Evolutionary conservation across 2,888 invertebrate species (phyloP), one percentile per base, ranked within the genome.

Genomic region (Aleiodes testaceus): DNA sequence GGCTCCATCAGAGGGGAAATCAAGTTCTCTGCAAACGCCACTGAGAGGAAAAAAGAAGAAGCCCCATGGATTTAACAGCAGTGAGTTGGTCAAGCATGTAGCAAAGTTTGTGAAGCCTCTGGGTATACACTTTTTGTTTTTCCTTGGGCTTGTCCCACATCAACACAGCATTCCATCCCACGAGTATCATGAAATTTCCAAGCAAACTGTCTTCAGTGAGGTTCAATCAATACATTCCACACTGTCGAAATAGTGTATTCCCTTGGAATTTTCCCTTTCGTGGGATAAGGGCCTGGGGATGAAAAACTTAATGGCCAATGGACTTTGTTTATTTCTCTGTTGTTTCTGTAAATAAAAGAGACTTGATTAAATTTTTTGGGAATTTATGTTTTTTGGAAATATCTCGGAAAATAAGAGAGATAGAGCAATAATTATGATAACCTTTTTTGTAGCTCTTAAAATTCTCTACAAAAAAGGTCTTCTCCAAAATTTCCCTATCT

Each of bases 171-270:
- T 59, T 6, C 53, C 36, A 36, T 14, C 53, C 66, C 66, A 53
- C 42, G 66, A 66, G 66, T 66, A 20, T 42, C 14, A 52, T 66
- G 44, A 66, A 66, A 42, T 49, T 30, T 18, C 30, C 49, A 18
- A 11, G 18, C 14, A 12, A 22, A 36, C 20, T 36, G 36, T 50
- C 42, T 52, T 26, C 30, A 55, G 55, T n/a, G 16, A 30, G 30
- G 18, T 7, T 14, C 30, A 59, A 66, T 66, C 66, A 66, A 52
- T 52, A 66, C 52, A 59, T 59, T 59, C 59, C 59, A 59, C 42
- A 36, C 36, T 36, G 42, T 59, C 42, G 16, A 55, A 26, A 53
- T 12, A n/a, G 52, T 53, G 53, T 26, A 53, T 53, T 53, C 53
- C 12, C n/a, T 53, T 22, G 53, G 14, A 53, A 26, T 22, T 53